Base-by-base conservation (phyloP, 2,797 vertebrate genomes). In the Pagetopsis macropterus region DNA sequence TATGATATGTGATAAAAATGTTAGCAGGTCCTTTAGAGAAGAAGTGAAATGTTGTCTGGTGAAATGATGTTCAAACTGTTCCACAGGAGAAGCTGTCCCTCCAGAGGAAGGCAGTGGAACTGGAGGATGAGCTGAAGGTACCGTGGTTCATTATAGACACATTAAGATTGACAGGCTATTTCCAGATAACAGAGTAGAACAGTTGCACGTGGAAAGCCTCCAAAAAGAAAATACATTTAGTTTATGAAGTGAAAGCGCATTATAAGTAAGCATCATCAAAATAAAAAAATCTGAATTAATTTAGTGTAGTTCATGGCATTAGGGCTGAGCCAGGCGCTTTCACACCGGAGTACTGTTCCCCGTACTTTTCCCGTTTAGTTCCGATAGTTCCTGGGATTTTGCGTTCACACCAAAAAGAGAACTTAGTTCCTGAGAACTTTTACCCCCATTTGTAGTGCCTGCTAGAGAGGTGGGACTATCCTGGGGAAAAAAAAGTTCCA, bases 91-190 rank as follows among this genome's bases (percentile, higher is more conserved):
- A 94, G 83, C 70, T 92, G 86, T 79, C 91, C 57, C 91, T 96
- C 41, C 94, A 96, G 91, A 93, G 94, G 86, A 95, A 90, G 91
- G 93, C 94, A 4, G 83, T 92, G 70, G 95, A 96, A 57, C 87
- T 96, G 78, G 94, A 96, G 81, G 94, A 95, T 41, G 95, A 96
- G 75, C 88, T 96, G 43, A 95, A 95, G 94, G 95, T 95, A 86
- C 37, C 5, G 3, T 48, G 16, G 48, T 55, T 64, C 9, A 37
- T 16, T 46, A 37, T 37, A 37, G 8, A 37, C 33, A 37, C 37
- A 15, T 48, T 3, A 44, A 19, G 3, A 2, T 23, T 13, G 33
- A 11, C 2, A 48, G 15, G 17, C 9, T 19, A 17, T 68, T 69
- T 37, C 33, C 14, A 4, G 1, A 41, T 60, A 27, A 40, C 6